phyloP scores from a whole-genome alignment of 1,140 invertebrate genomes.

The Drosophila nebulosa region DNA sequence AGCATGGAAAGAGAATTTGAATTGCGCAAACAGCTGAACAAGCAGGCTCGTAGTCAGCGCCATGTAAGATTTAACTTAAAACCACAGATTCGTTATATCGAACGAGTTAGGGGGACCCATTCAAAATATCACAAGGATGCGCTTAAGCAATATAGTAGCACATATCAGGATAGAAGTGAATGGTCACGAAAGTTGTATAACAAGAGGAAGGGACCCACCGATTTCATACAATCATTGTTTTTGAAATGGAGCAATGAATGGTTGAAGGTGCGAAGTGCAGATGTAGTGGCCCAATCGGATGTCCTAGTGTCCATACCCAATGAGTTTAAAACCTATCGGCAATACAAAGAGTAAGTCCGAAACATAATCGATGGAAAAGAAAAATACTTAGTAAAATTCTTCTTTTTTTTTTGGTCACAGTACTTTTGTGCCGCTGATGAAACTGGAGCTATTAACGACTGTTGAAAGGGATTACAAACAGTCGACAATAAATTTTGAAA shows the following conservation, averaged over 20 bases:
- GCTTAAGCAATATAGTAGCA: conserved; percentile 30
- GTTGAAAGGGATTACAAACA: conserved; percentile 52
- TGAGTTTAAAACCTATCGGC: conserved; percentile 48
- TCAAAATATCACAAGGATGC: conserved; percentile 34
- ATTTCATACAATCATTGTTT: conserved; percentile 44
- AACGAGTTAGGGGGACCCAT: conserved; percentile 9
- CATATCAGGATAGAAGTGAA: conserved; percentile 37
- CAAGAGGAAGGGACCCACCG: conserved; percentile 32
- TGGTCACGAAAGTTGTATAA: conserved; percentile 13
- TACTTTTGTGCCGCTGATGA: conserved; percentile 63
- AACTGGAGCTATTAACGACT: conserved; percentile 56
- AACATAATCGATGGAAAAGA: neutral
- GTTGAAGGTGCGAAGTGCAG: conserved; percentile 39
- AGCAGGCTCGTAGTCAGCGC: conserved; percentile 6
- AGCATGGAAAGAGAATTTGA: conserved; percentile 51
- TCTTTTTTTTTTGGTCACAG: conserved; percentile 14
- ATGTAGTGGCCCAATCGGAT: conserved; percentile 40
- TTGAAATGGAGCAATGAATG: conserved; percentile 64
- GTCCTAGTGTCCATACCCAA: conserved; percentile 50
- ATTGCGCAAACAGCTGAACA: neutral
- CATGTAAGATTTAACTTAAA: conserved; percentile 36
- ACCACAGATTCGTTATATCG: conserved; percentile 19
- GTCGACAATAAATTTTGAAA: conserved; percentile 8
- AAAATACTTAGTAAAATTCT: neutral
- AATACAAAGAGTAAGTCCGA: conserved; percentile 59